A percentile compares a stretch with the other conserved stretches of the same genome.
These are phyloP conservation scores for Helostoma temminkii DNA, from an alignment of 2,797 vertebrate species.

Conservation along the genomic window DNA sequence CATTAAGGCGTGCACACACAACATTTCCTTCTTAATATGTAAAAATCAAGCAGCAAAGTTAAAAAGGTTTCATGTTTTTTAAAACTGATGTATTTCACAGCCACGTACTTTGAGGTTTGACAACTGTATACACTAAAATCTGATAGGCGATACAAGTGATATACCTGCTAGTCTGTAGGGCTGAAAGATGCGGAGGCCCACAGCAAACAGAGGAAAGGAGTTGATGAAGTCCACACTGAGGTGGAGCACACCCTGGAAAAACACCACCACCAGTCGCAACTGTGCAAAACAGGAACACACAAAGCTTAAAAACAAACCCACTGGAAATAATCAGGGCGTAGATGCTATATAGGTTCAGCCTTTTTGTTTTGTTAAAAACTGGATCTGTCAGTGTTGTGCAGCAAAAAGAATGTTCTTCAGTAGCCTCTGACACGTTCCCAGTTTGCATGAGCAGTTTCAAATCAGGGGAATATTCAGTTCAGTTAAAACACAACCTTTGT, in stretches of 20 bases:
- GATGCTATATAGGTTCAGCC: no score
- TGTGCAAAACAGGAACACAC: slow-evolving; percentile 60
- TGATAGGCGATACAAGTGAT: background rate
- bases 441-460: background rate
- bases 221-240: slow-evolving; percentile 92
- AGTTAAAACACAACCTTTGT: background rate
- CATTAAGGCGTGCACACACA: no score
- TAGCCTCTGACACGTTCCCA: background rate
- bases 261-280: slow-evolving; percentile 93
- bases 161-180: slow-evolving; percentile 92
- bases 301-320: background rate
- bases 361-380: background rate
- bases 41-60: background rate
- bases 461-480: background rate
- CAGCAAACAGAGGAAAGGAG: slow-evolving; percentile 91
- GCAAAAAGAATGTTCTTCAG: background rate
- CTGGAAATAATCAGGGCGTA: background rate
- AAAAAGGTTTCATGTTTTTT: background rate
- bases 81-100: background rate
- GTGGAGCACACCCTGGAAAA: slow-evolving; percentile 93
- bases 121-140: no score
- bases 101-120: background rate
- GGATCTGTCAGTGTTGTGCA: background rate
- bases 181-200: slow-evolving; percentile 89
- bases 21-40: background rate